A percentile compares a stretch with the other conserved stretches of the same genome.
Conservation (phyloP, 2,113 vertebrate species). For the Shinisaurus crocodilurus region DNA sequence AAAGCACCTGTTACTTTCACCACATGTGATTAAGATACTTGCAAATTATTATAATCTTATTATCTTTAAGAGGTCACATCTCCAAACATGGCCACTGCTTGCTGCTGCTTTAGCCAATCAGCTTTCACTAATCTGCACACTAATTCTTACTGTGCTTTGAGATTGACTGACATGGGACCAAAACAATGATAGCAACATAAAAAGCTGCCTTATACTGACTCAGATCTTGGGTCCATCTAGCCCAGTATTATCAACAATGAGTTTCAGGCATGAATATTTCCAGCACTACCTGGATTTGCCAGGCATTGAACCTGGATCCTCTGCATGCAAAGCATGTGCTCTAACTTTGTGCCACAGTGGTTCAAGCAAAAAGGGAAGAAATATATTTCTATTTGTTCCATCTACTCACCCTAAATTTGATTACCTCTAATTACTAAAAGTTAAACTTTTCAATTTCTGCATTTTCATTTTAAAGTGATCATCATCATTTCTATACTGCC, state of each 20-base stretch:
- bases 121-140: constrained; percentile 58
- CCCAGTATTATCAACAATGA: no score
- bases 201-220: no score
- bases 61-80: constrained; percentile 62
- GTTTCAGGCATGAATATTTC: no score
- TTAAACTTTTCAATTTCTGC: rapidly evolving
- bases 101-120: constrained; percentile 49
- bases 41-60: constrained; percentile 64
- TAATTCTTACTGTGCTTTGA: background rate
- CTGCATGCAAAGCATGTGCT: no score
- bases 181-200: rapidly evolving
- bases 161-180: constrained; percentile 50
- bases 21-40: constrained; percentile 51
- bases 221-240: no score
- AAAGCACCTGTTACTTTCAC: constrained; percentile 59
- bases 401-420: background rate
- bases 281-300: no score
- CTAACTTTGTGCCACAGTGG: no score
- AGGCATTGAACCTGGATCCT: no score
- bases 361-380: background rate
- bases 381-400: background rate
- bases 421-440: rapidly evolving
- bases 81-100: constrained; percentile 56
- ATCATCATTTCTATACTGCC: background rate
- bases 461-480: background rate